These are phyloP conservation scores for Daptonema setosum DNA, from an alignment of 2,888 invertebrate species.

Conservation along the genomic window DNA sequence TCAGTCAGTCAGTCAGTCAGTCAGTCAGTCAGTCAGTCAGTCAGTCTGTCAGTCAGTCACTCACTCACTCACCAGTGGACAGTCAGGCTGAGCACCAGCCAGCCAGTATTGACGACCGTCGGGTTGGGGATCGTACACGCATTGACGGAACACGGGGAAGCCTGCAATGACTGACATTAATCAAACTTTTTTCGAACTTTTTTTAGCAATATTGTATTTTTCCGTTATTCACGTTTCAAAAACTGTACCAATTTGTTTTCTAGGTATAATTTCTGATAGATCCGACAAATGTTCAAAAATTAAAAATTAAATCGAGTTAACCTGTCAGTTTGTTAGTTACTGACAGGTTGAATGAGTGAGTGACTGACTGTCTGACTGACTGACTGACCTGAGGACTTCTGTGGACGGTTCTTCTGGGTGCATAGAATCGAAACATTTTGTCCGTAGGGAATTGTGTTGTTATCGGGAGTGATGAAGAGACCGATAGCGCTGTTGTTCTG, in stretches of 20 bases:
- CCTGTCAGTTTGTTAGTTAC: background rate
- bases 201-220: too few species aligned
- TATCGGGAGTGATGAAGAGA: slow-evolving; percentile 18
- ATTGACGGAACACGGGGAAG: slow-evolving; percentile 66
- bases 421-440: slow-evolving; percentile 22
- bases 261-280: too few species aligned
- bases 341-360: background rate
- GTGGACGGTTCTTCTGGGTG: slow-evolving; percentile 20
- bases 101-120: slow-evolving; percentile 28
- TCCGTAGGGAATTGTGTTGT: slow-evolving; percentile 19
- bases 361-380: background rate
- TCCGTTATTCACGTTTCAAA: too few species aligned
- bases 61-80: slow-evolving; percentile 10
- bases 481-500: slow-evolving; percentile 21
- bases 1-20: too few species aligned
- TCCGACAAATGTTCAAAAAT: too few species aligned
- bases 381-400: slow-evolving; percentile 4
- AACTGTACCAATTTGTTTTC: too few species aligned
- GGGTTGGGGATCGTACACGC: slow-evolving; percentile 77
- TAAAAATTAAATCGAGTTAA: background rate
- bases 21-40: background rate
- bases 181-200: too few species aligned
- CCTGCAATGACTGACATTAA: too few species aligned
- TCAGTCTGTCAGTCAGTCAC: background rate
- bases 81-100: slow-evolving; percentile 19